phyloP scores from a whole-genome alignment of 2,888 invertebrate species.

The Erynnis tages region DNA sequence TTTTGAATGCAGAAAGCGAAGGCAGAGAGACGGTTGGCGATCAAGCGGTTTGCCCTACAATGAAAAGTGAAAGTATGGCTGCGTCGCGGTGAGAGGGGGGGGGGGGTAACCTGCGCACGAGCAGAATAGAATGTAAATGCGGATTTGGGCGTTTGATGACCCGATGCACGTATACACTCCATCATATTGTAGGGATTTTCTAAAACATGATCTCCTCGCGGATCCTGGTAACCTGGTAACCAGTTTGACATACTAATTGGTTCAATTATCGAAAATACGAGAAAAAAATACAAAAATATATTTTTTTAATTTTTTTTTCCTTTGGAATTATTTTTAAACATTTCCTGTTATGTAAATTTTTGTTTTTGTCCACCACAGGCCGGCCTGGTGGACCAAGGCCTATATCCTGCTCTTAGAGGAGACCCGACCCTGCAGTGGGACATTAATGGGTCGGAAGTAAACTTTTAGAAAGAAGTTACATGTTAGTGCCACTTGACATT shows the following conservation, averaged over 20 bases:
- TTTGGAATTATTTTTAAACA: too few species aligned
- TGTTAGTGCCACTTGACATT: too few species aligned
- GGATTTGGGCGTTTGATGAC: slow-evolving; percentile 72
- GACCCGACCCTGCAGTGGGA: too few species aligned
- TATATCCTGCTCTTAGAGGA: too few species aligned
- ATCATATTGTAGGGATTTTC: slow-evolving; percentile 24
- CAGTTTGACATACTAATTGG: slow-evolving; percentile 18
- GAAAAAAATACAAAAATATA: too few species aligned
- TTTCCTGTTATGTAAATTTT: too few species aligned
- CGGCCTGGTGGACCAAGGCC: too few species aligned
- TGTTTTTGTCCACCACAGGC: too few species aligned
- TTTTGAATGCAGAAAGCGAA: slow-evolving; percentile 25
- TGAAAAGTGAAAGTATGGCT: slow-evolving; percentile 77
- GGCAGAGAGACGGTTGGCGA: slow-evolving; percentile 41
- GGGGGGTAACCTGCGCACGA: slow-evolving; percentile 52
- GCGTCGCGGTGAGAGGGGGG: slow-evolving; percentile 44
- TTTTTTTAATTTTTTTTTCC: too few species aligned
- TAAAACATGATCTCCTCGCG: slow-evolving; percentile 10
- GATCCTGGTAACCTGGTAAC: slow-evolving; percentile 52
- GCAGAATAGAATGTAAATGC: slow-evolving; percentile 64
- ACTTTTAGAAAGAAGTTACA: too few species aligned
- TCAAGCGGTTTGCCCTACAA: slow-evolving; percentile 67
- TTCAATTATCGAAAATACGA: background rate
- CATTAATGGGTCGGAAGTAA: too few species aligned
- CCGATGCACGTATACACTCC: slow-evolving; percentile 43